Base-by-base conservation (phyloP, 2,888 invertebrate species). In the Epirrhoe tristata region DNA sequence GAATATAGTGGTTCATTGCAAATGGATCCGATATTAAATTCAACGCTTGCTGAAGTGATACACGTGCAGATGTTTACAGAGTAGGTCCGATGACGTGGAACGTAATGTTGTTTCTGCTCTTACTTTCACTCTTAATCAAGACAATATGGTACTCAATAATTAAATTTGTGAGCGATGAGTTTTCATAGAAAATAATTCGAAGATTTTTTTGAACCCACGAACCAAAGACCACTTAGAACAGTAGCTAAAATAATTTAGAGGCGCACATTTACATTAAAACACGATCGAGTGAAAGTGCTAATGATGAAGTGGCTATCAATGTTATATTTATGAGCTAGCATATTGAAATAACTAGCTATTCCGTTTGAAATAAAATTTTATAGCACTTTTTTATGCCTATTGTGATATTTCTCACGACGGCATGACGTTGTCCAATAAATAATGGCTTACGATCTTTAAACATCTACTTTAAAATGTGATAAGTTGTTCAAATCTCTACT, bases 231-330 rank as follows among this genome's bases (percentile, higher is more conserved):
- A 24, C 24, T 24, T 24, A n/a, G 24, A 24, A 1, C 24, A 24
- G 24, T 24, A 24, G 24, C 24, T 3, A 24, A 24, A 2, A 24
- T 24, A 48, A 16, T 48, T 16, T 51, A 51, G 36, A 10, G 12
- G 17, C 6, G n/a, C 17, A 39, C 7, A 56, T 66, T 66, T 53
- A 61, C 60, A 66, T 57, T 24, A 61, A 63, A 60, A 53, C 52
- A 17, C 66, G 39, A 63, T 67, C 32, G 7, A 59, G 63, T 67
- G 67, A 67, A 63, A 67, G 67, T 67, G 17, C 54, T 63, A 67
- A 63, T 67, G 52, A 57, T 60, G 63, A 57, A 32, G 17, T 36
- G 36, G 56, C 67, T 56, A 46, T 63, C 63, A 52, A 56, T 46
- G 51, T 59, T 46, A 46, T 63, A 59, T 67, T 59, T 52, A 63